Evolutionary conservation across 2,113 vertebrate species (phyloP), one percentile per base, ranked within the genome.

Genomic region (Rousettus leschenaultii): DNA sequence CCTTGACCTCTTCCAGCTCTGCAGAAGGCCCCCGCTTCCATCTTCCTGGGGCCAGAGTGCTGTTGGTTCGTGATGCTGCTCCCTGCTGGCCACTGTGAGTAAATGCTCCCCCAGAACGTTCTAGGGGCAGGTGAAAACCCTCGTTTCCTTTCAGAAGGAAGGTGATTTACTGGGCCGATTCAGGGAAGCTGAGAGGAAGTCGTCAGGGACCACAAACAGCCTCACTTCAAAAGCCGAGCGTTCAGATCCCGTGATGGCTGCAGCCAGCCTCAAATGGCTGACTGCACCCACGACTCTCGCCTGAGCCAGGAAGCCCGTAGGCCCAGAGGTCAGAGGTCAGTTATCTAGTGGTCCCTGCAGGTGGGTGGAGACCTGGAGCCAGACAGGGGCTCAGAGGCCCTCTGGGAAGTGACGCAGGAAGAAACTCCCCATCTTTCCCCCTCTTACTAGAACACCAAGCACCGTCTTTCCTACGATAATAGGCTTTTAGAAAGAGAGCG

Each of bases 21-120:
- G 0, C 22, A 43, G 65, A 30, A 33, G 33, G 13, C 24, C 59
- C 33, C 5, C 3, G 4, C 11, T 51, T 38, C 19, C 14, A 12
- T 0, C n/a, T 7, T 6, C 63, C 12, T n/a, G 22, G 1, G 7
- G 30, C 79, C 15, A 2, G 73, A 7, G 11, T 0, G 1, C 57
- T 43, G 61, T n/a, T 26, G 4, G 33, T 57, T 15, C 8, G 0
- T 6, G 61, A 43, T 89, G 84, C 73, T 70, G 43, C 78, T 85
- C 71, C 57, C 89, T 96, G 35, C 80, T 92, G 95, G 65, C 71
- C 45, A 30, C 30, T 9, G 2, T 1, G 7, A 43, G 55, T 82
- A 89, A 96, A 30, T 14, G 40, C 19, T 30, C 10, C 65, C 45
- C 45, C 16, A n/a, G 70, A 66, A 66, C 22, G 14, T 63, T 63